A percentile compares a stretch with the other conserved stretches of the same genome.
phyloP scores from a whole-genome alignment of 2,113 vertebrate species.

The Mungos mungo region DNA sequence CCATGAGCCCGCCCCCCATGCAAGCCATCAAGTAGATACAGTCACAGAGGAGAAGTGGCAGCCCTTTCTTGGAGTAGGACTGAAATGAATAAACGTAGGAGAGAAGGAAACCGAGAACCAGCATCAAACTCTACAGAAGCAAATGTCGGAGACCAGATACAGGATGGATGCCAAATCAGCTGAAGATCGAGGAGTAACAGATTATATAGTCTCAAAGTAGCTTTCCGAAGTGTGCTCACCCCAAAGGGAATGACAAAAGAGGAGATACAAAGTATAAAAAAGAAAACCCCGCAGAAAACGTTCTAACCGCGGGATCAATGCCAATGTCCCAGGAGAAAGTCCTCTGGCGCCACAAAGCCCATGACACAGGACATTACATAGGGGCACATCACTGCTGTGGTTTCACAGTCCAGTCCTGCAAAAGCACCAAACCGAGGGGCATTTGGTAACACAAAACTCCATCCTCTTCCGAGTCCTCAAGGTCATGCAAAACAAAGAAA shows the following conservation, averaged over 20 bases:
- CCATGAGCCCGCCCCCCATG: rapidly evolving
- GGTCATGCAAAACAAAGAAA: background rate
- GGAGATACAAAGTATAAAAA: background rate
- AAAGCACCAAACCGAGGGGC: background rate
- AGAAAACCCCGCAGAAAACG: background rate
- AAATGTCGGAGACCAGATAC: background rate
- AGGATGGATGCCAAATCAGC: rapidly evolving
- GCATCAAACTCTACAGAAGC: background rate
- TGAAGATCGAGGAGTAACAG: background rate
- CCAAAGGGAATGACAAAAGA: background rate
- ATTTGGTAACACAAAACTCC: background rate
- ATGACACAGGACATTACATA: rapidly evolving
- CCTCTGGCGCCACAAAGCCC: background rate
- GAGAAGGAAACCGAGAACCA: background rate
- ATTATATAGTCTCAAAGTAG: background rate
- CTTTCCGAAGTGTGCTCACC: background rate
- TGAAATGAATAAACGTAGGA: background rate
- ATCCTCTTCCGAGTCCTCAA: background rate
- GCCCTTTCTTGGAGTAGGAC: background rate
- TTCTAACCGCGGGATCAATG: background rate
- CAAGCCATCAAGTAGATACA: background rate
- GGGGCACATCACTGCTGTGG: background rate
- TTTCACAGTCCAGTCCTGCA: background rate
- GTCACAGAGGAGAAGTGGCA: rapidly evolving
- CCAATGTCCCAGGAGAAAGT: background rate